Base-by-base conservation (phyloP, 2,888 invertebrate species). In the Mellilla xanthometata region DNA sequence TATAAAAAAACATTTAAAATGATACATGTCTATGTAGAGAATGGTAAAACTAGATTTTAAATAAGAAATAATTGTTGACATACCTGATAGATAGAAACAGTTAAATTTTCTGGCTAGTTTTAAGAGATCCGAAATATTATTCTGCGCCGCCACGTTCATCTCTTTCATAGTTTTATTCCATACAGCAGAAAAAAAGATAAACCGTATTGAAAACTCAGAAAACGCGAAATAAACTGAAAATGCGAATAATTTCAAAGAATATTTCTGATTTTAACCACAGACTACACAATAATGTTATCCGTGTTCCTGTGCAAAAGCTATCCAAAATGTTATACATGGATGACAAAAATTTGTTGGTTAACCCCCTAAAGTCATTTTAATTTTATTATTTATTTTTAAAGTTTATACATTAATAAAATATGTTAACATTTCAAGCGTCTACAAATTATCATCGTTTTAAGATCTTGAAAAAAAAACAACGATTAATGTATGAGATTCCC, bases 21-120 rank as follows among this genome's bases (percentile, higher is more conserved):
- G 15, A 19, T 19, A 19, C 6, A 19, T 6, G 6, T 5, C 6
- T 19, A 3, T 19, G 6, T 1, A 5, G 3, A 5, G 6, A 19
- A 19, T 6, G 15, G 6, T n/a, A 11, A 10, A 36, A 36, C 9
- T n/a, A 9, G 13, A 26, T 26, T 12, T 35, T 9, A n/a, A 9
- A 11, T 11, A 15, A 51, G 40, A 42, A 39, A 22, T 24, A 31
- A 19, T 24, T 45, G 47, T 48, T 50, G 43, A 68, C 63, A 54
- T 73, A 96, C 96, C 96, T 91, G 94, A 92, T 90, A 96, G 85
- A 84, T 96, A 96, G 85, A 96, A 96, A 91, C 95, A 95, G 90
- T 96, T 96, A 88, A 96, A 96, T 91, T 95, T 95, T 78, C 94
- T 93, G 50, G 96, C 96, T 79, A 96, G 91, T 89, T 94, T 94